Conservation (phyloP, 2,888 invertebrate species). For the Helicoverpa assulta region DNA sequence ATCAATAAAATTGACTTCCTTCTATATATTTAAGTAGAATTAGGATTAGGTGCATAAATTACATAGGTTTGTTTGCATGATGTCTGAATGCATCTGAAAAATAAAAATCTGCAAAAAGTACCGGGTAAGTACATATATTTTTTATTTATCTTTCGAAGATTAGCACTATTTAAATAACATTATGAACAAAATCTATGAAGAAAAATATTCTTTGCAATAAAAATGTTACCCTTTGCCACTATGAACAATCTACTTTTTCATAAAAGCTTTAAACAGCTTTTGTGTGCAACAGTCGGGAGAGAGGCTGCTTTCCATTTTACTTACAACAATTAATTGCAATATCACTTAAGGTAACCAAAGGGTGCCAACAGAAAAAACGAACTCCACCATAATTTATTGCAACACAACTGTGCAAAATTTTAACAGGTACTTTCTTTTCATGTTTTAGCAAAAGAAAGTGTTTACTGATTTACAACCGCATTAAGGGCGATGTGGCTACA, state of each 20-base stretch:
- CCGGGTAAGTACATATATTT: too few species aligned
- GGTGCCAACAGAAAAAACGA: conserved; percentile 54
- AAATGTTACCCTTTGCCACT: neutral
- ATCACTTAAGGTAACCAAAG: conserved; percentile 58
- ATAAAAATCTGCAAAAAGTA: too few species aligned
- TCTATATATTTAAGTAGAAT: neutral
- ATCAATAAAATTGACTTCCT: neutral
- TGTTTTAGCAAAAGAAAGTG: conserved; percentile 77
- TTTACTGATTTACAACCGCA: conserved; percentile 84
- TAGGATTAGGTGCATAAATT: too few species aligned
- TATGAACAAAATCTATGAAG: too few species aligned
- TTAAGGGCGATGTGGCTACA: conserved; percentile 75
- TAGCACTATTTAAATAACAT: too few species aligned
- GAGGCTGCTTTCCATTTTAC: conserved; percentile 42
- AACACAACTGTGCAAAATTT: conserved; percentile 76
- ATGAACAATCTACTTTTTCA: conserved; percentile 5
- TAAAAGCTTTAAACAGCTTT: conserved; percentile 16
- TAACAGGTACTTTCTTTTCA: conserved; percentile 82
- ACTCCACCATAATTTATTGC: conserved; percentile 51
- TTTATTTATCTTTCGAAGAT: too few species aligned
- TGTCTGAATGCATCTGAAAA: too few species aligned
- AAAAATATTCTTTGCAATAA: neutral
- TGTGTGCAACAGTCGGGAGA: conserved; percentile 1
- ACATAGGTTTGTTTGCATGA: too few species aligned
- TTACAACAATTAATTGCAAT: conserved; percentile 57